Evolutionary conservation across 1,140 invertebrate genomes (phyloP).

Genomic region (Myzus persicae): DNA sequence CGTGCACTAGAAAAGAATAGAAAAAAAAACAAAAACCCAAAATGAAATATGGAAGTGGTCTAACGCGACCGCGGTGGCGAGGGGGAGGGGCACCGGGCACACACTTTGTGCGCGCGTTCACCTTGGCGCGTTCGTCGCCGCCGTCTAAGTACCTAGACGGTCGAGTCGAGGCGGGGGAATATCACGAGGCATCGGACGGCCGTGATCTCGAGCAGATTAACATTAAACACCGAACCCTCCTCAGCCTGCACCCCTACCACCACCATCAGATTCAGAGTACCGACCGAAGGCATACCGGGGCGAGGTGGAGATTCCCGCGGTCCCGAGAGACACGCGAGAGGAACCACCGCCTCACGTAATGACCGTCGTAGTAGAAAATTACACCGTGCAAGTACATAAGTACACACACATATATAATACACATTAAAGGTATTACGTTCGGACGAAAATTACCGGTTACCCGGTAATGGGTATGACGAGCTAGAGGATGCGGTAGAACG

Average conservation of each 20-base stretch:
- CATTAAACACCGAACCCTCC: constrained; percentile 14
- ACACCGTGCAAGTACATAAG: background rate
- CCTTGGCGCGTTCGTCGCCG: constrained; percentile 30
- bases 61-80: background rate
- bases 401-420: background rate
- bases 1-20: background rate
- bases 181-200: constrained; percentile 57
- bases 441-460: constrained; percentile 38
- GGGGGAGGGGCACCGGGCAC: background rate
- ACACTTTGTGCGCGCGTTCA: constrained; percentile 46
- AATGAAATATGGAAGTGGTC: constrained; percentile 2
- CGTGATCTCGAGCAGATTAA: constrained; percentile 55
- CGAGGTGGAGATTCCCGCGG: constrained; percentile 26
- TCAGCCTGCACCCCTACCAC: background rate
- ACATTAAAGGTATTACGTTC: background rate
- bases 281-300: background rate
- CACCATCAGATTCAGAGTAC: background rate
- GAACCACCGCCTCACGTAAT: constrained; percentile 34
- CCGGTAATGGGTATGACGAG: background rate
- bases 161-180: background rate
- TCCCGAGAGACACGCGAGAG: constrained; percentile 1
- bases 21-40: constrained; percentile 27
- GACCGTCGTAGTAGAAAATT: constrained; percentile 35
- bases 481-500: background rate
- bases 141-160: background rate